These are phyloP conservation scores for Watsonalla cultraria DNA, from an alignment of 2,888 invertebrate species.

Conservation along the genomic window DNA sequence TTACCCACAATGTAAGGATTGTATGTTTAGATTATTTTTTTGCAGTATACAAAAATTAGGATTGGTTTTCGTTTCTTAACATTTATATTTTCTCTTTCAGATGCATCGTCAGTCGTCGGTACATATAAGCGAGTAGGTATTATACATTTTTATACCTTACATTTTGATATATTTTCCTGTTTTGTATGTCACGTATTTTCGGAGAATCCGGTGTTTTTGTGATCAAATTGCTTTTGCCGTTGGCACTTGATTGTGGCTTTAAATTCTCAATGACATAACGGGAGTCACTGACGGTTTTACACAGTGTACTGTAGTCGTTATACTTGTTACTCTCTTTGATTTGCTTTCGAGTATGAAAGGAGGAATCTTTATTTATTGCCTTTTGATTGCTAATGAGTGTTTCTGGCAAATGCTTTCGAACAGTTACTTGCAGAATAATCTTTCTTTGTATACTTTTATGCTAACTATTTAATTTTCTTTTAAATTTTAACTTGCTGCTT, in stretches of 20 bases:
- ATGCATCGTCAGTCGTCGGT: background rate
- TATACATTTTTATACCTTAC: conserved; percentile 1
- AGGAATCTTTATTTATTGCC: background rate
- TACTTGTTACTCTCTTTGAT: background rate
- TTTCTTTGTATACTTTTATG: background rate
- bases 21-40: too few relatives aligned
- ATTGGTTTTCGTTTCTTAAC: background rate
- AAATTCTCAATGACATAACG: conserved; percentile 24
- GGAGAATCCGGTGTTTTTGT: conserved; percentile 11
- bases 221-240: conserved; percentile 12
- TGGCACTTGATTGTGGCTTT: conserved; percentile 13
- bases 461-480: too few relatives aligned
- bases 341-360: background rate
- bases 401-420: background rate
- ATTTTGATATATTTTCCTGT: conserved; percentile 21
- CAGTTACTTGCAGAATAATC: background rate
- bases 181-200: conserved; percentile 15
- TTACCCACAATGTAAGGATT: too few relatives aligned
- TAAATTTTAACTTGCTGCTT: too few relatives aligned
- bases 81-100: conserved; percentile 1
- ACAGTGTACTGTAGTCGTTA: background rate
- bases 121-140: background rate
- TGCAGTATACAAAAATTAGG: conserved; percentile 2
- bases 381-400: background rate
- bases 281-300: conserved; percentile 15